Conservation (phyloP, 2,888 invertebrate genomes). For the Andrena bucephala region DNA sequence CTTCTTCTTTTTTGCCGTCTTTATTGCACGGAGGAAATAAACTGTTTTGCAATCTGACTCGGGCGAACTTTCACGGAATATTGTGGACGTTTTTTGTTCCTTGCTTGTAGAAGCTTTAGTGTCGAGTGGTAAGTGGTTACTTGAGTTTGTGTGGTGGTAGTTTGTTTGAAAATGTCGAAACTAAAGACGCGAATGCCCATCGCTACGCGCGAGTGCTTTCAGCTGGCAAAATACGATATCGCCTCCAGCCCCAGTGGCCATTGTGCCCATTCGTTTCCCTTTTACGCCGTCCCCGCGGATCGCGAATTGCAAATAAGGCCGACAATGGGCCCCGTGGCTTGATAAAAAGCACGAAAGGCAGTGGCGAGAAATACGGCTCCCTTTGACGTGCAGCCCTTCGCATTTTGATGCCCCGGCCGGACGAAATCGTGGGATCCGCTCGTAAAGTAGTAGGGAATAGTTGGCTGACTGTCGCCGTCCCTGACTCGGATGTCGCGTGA, state of each 20-base stretch:
- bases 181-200: not conserved
- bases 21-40: too few species aligned
- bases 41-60: too few species aligned
- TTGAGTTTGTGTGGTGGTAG: too few species aligned
- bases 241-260: conserved; percentile 10
- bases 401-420: not conserved
- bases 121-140: too few species aligned
- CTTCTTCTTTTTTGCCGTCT: too few species aligned
- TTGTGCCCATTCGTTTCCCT: conserved; percentile 22
- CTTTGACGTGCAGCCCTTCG: not conserved
- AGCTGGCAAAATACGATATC: conserved; percentile 33
- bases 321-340: not conserved
- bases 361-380: conserved; percentile 12
- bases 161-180: not conserved
- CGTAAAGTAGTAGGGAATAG: not conserved
- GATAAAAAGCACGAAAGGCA: conserved; percentile 1
- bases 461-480: not conserved
- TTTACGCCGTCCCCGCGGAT: not conserved
- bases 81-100: too few species aligned
- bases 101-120: too few species aligned
- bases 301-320: conserved; percentile 30
- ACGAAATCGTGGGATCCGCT: conserved; percentile 12
- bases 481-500: conserved; percentile 24
- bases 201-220: not conserved
- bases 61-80: too few species aligned